Percentiles rank a stretch among this genome's conserved stretches.
phyloP scores from a whole-genome alignment of 1,140 invertebrate genomes.

The Ephestia elutella region DNA sequence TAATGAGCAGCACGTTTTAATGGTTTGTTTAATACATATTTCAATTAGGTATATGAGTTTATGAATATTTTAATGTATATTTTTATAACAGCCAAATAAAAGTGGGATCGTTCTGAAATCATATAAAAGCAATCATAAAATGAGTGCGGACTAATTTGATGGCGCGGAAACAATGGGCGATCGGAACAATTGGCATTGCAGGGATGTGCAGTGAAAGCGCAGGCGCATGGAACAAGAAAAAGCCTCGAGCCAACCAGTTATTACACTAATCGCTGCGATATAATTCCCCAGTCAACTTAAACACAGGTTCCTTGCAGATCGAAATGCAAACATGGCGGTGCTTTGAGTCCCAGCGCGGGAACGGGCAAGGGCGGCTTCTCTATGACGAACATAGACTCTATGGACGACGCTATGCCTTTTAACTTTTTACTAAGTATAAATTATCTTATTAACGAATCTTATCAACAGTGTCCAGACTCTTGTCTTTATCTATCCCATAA shows the following conservation, averaged over 20 bases:
- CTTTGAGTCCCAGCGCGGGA: constrained; percentile 56
- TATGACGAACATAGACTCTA: constrained; percentile 24
- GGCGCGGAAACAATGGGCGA: constrained; percentile 47
- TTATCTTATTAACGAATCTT: too few relatives aligned
- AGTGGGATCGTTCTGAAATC: constrained; percentile 6
- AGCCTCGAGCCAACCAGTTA: constrained; percentile 63
- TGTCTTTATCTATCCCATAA: too few relatives aligned
- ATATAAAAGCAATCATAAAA: constrained; percentile 40
- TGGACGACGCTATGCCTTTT: too few relatives aligned
- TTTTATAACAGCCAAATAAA: neutral
- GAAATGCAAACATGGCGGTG: constrained; percentile 73
- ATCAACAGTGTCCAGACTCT: too few relatives aligned
- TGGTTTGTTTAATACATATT: neutral
- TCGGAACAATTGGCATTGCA: constrained; percentile 52
- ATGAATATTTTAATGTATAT: neutral
- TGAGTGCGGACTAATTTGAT: constrained; percentile 41
- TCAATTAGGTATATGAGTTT: neutral
- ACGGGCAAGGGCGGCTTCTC: constrained; percentile 27
- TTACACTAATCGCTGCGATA: constrained; percentile 73
- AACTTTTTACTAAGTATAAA: too few relatives aligned
- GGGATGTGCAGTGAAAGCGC: constrained; percentile 49
- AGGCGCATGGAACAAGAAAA: constrained; percentile 60
- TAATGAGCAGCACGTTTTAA: neutral
- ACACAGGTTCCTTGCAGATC: constrained; percentile 69
- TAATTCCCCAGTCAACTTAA: constrained; percentile 73